phyloP scores from a whole-genome alignment of 2,888 invertebrate species.

The Thyatira batis region DNA sequence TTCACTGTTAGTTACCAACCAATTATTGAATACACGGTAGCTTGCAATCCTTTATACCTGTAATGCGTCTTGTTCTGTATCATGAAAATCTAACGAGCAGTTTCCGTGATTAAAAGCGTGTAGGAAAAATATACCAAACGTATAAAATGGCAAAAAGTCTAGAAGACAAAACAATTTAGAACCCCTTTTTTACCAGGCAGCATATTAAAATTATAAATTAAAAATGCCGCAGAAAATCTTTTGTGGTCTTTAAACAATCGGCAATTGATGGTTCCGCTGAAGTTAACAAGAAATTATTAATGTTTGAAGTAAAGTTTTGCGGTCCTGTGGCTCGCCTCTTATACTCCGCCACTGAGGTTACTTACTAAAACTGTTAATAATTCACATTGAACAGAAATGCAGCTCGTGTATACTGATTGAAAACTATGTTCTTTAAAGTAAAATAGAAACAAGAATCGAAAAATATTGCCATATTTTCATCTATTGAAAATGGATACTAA shows the following conservation, averaged over 20 bases:
- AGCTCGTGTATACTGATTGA: background rate
- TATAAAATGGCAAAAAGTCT: no score
- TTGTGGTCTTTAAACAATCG: background rate
- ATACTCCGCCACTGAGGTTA: constrained; percentile 1
- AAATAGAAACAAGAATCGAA: background rate
- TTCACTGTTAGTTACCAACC: no score
- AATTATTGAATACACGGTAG: background rate
- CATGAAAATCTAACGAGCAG: no score
- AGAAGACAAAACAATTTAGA: no score
- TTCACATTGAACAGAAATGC: background rate
- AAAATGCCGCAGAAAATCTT: background rate
- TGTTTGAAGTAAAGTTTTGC: constrained; percentile 10
- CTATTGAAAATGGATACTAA: background rate
- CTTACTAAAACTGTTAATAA: constrained; percentile 1
- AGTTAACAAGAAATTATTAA: constrained; percentile 10
- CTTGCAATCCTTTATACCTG: no score
- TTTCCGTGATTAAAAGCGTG: no score
- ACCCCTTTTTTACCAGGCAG: background rate
- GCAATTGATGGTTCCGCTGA: background rate
- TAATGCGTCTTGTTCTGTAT: no score
- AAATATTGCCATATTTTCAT: background rate
- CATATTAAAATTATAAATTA: background rate
- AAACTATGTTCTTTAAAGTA: background rate
- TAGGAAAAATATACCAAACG: no score
- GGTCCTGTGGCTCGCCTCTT: constrained; percentile 5